phyloP scores from a whole-genome alignment of 2,113 vertebrate species.

The Urocitellus parryii region DNA sequence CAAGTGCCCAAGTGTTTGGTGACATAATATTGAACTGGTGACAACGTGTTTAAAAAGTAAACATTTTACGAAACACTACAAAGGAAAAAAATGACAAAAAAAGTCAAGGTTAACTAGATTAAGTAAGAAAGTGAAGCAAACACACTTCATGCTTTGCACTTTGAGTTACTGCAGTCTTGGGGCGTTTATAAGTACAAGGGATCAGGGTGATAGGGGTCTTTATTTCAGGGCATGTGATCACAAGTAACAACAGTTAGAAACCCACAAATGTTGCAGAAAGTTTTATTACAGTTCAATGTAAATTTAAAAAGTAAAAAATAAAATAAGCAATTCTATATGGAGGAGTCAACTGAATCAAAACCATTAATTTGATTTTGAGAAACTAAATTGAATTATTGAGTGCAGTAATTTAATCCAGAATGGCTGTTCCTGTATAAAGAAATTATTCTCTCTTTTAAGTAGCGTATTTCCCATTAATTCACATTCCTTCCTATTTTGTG shows the following conservation, averaged over 20 bases:
- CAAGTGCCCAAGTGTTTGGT: not conserved
- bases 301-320: conserved; percentile 32
- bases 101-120: not conserved
- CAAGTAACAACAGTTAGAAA: not conserved
- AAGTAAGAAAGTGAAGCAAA: not conserved
- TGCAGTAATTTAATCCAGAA: conserved; percentile 43
- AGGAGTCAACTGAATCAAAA: not conserved
- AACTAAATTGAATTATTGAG: conserved; percentile 21
- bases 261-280: not conserved
- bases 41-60: not conserved
- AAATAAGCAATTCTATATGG: not conserved
- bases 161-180: not conserved
- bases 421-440: not conserved
- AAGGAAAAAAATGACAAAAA: not conserved
- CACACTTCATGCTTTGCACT: not conserved
- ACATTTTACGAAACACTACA: not conserved
- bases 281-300: not conserved
- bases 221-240: not conserved
- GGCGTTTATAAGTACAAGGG: not conserved
- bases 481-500: not conserved
- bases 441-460: conserved; percentile 14
- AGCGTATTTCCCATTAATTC: not conserved
- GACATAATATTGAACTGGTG: not conserved
- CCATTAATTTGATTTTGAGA: conserved; percentile 52
- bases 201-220: not conserved